Conservation (phyloP, 2,797 vertebrate genomes). For the Micromesistius poutassou region DNA sequence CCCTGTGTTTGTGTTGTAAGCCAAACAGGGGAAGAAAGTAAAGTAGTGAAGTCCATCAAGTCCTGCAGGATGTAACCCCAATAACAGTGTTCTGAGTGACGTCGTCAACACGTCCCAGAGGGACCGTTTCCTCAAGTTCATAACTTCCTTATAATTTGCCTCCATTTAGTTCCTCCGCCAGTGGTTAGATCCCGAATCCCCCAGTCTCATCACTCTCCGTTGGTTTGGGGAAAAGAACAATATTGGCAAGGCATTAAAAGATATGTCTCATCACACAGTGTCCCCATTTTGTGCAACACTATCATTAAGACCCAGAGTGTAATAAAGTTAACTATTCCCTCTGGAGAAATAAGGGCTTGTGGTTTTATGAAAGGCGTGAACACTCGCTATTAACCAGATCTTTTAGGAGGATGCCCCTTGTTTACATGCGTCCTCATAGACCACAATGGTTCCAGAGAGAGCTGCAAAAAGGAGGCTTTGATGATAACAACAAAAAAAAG, state of each 20-base stretch:
- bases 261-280: constrained; percentile 80
- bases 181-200: constrained; percentile 71
- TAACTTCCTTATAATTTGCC: constrained; percentile 76
- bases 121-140: constrained; percentile 71
- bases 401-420: constrained; percentile 70
- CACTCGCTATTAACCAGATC: constrained; percentile 74
- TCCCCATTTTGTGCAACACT: constrained; percentile 80
- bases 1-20: not conserved
- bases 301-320: constrained; percentile 79
- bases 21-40: constrained; percentile 3
- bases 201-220: constrained; percentile 78
- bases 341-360: constrained; percentile 75
- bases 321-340: constrained; percentile 81
- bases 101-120: constrained; percentile 68
- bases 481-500: constrained; percentile 56
- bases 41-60: constrained; percentile 54
- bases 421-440: constrained; percentile 67
- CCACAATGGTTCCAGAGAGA: constrained; percentile 64
- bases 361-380: constrained; percentile 76
- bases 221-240: constrained; percentile 77
- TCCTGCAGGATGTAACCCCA: constrained; percentile 60
- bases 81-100: constrained; percentile 64
- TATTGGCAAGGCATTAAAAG: constrained; percentile 84
- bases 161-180: constrained; percentile 69
- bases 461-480: constrained; percentile 71